Evolutionary conservation across 2,888 invertebrate genomes (phyloP).

Genomic region (Drosophila monieri): DNA sequence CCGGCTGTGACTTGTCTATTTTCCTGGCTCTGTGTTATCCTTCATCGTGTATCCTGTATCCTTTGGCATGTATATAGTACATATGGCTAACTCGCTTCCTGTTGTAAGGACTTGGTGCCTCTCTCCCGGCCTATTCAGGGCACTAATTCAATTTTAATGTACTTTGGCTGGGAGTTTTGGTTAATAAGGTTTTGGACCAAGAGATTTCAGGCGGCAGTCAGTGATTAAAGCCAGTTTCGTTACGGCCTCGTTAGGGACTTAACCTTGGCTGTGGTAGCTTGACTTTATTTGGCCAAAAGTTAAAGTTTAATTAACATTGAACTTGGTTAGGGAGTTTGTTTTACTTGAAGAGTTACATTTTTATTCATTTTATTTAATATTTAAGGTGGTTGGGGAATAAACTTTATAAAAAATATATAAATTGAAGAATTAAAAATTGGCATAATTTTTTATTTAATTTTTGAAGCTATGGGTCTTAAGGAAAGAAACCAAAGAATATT

Average conservation of each 20-base stretch:
- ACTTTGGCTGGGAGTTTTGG: slow-evolving; percentile 29
- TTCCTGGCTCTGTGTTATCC: neutral
- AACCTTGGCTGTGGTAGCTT: neutral
- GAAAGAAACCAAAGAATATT: no score
- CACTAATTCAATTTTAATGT: slow-evolving; percentile 65
- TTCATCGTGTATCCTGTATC: neutral
- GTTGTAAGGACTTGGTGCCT: neutral
- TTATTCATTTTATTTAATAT: neutral
- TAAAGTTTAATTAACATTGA: neutral
- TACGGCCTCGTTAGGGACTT: neutral
- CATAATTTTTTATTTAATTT: no score
- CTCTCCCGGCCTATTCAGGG: slow-evolving; percentile 12
- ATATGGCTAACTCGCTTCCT: slow-evolving; percentile 30
- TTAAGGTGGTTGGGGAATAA: neutral
- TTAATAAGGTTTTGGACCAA: slow-evolving; percentile 15
- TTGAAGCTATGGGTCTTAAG: no score
- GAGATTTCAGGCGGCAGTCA: neutral
- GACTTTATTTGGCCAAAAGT: neutral
- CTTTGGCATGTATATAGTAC: neutral
- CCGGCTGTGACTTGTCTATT: slow-evolving; percentile 1
- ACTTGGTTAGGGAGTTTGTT: neutral
- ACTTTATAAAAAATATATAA: no score
- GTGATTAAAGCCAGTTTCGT: neutral
- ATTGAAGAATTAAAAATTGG: no score
- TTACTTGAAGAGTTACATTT: no score